These are phyloP conservation scores for Acrossocheilus fasciatus DNA, from an alignment of 2,797 vertebrate species.

Conservation along the genomic window DNA sequence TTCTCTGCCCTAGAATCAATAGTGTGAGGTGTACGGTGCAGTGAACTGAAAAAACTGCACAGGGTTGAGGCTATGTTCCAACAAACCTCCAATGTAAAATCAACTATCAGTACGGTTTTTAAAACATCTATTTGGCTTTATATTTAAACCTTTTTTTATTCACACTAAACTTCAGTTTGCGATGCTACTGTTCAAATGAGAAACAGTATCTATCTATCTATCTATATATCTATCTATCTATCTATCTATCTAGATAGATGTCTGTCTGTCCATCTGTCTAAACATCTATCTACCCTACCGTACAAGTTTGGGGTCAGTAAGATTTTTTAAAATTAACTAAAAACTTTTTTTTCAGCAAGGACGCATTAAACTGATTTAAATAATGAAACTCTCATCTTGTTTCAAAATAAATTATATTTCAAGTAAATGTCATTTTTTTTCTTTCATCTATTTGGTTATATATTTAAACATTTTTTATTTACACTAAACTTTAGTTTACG, in stretches of 20 bases:
- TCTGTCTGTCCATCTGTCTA: too few relatives aligned
- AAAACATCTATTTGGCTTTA: conserved; percentile 14
- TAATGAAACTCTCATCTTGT: too few relatives aligned
- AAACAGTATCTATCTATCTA: too few relatives aligned
- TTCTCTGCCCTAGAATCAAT: conserved; percentile 32
- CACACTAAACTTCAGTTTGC: background rate
- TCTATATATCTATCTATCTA: background rate
- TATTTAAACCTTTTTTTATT: background rate
- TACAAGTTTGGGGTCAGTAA: background rate
- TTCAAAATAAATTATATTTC: too few relatives aligned
- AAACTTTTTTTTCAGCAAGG: too few relatives aligned
- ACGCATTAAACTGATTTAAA: too few relatives aligned
- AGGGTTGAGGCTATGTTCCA: conserved; percentile 3
- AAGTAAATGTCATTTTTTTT: too few relatives aligned
- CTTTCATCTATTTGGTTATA: background rate
- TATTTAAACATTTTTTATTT: background rate
- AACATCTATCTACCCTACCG: too few relatives aligned
- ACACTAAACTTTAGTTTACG: too few relatives aligned
- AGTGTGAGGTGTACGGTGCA: conserved; percentile 25
- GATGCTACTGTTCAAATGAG: background rate
- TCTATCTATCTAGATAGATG: background rate
- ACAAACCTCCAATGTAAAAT: conserved; percentile 2
- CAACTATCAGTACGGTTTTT: background rate
- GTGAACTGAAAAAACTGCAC: conserved; percentile 11
- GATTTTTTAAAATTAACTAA: background rate